Base-by-base conservation (phyloP, 1,140 invertebrate species). In the Sycophila sp. region DNA sequence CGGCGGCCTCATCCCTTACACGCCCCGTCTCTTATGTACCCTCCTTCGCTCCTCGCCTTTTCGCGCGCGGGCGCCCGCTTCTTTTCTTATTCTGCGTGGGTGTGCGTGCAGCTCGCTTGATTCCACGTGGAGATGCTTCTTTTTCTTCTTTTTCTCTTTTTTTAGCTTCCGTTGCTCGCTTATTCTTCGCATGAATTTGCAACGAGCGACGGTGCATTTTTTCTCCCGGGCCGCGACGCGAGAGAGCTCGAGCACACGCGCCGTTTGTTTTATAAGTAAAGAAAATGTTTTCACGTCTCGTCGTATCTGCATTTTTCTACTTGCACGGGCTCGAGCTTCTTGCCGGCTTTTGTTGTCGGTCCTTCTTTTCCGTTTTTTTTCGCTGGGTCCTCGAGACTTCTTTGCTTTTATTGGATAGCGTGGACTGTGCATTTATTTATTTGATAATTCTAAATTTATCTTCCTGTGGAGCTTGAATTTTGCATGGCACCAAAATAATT, bases 171-270 rank as follows among this genome's bases (percentile, higher is more conserved):
- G n/a, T n/a, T 30, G 63, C 59, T 36, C 72, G 68, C 58, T 74
- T 77, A 78, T 81, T 79, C 73, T 81, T 79, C 71, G 64, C 78
- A 80, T 82, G 81, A 82, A 82, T 81, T 80, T 77, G 65, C 76
- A 80, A 81, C 76, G 75, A 80, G 76, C 19, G 15, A 8, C 63
- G 53, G 42, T n/a, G 30, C 26, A 26, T 32, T 68, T 32, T 40
- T 69, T 69, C 24, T 56, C 34, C 0, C 7, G 38, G 26, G 19
- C 15, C n/a, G 24, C n/a, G 17, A 7, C 15, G 19, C 19, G 2
- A 24, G n/a, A 30, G 11, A 17, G 15, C 2, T 22, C n/a, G 7
- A 4, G 8, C 60, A 28, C 47, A 38, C 11, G 62, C 24, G 10
- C 17, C 47, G 30, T 42, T 69, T 60, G 30, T 69, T 53, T 62